phyloP scores from a whole-genome alignment of 2,113 vertebrate genomes.

The Pithys albifrons region DNA sequence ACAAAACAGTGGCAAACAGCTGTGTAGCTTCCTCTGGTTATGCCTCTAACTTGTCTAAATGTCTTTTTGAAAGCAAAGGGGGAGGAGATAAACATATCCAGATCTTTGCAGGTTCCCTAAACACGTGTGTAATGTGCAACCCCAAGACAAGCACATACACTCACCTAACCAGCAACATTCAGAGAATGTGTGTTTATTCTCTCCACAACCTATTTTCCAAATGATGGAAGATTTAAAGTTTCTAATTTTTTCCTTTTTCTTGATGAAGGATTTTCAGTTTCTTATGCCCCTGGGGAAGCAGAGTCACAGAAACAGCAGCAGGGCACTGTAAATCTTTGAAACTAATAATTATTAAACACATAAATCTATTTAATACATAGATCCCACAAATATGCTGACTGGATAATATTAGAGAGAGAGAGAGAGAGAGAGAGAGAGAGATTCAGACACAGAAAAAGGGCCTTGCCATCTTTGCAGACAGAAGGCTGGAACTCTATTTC shows the following conservation, averaged over 20 bases:
- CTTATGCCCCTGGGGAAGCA: background rate
- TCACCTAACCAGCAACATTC: background rate
- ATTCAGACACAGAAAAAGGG: background rate
- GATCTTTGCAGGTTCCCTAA: background rate
- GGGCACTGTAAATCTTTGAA: conserved; percentile 46
- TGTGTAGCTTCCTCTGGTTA: background rate
- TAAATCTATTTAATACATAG: conserved; percentile 50
- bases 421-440: background rate
- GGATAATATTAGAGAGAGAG: background rate
- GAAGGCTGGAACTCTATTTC: background rate
- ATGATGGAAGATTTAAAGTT: conserved; percentile 51
- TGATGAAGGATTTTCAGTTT: conserved; percentile 43
- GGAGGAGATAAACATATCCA: background rate
- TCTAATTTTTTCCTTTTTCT: conserved; percentile 31
- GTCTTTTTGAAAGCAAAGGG: background rate
- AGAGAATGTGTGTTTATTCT: background rate
- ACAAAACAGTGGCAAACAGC: background rate
- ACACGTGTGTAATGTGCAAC: rapidly evolving
- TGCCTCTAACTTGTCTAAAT: background rate
- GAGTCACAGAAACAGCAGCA: conserved; percentile 15
- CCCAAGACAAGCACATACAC: background rate
- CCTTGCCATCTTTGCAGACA: background rate
- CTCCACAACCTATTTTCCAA: background rate
- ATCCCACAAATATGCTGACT: background rate
- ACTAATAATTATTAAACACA: conserved; percentile 65